Evolutionary conservation across 2,888 invertebrate genomes (phyloP), one percentile per base, ranked within the genome.

Genomic region (Tenodera sinensis): DNA sequence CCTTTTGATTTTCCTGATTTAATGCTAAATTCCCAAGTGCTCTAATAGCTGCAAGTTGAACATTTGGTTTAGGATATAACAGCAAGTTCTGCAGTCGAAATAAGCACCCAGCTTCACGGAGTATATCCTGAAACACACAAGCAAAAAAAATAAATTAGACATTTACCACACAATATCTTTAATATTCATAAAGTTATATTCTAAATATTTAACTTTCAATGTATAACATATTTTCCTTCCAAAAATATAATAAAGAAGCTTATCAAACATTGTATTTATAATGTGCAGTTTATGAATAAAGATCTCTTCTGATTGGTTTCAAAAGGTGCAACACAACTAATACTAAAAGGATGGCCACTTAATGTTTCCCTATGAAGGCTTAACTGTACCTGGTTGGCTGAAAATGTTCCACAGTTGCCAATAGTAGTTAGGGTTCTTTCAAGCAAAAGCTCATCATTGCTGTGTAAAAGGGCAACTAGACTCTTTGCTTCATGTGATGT

Each of bases 1-100:
- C 93, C 90, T 92, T 92, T 90, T 94, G 94, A 91, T 94, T 94
- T 91, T 94, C 93, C 90, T 93, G 93, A 91, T 94, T 94, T 28
- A 94, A 92, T 28, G 95, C 93, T 90, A 95, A 92, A 92, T 95
- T 95, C 89, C 94, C 94, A 84, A 95, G 92, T 42, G 94, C 94
- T 90, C 93, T 93, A 28, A 94, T 93, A 9, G 94, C 93, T 25
- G 94, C 93, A 81, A 93, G 92, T 89, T 93, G 92, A 71, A 94
- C 92, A 82, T 93, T 92, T 90, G 92, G 92, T 91, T 92, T 93
- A 25, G 92, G 92, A 91, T 93, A 92, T 86, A 92, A 92, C 47
- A 95, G 92, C 83, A 95, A 92, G 90, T 93, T 93, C 89, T 93
- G 93, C 85, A 95, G 92, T 90, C 93, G 92, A 82, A 92, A 92